Percentiles rank a stretch among this genome's conserved stretches.
Conservation (phyloP, 2,797 vertebrate genomes). For the Scolopax rusticola region DNA sequence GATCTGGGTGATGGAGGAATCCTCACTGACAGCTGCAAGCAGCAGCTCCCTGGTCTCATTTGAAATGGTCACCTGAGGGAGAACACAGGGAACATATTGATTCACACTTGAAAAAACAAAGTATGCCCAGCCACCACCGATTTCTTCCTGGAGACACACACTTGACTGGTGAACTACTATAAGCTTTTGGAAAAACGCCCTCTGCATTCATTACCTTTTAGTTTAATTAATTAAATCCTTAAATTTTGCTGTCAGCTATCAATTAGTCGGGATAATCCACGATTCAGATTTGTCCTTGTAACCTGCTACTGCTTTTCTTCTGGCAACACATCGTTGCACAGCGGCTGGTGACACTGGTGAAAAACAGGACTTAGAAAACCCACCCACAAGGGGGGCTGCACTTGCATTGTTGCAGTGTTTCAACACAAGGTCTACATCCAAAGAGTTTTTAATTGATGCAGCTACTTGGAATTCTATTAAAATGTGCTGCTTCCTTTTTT, state of each 20-base stretch:
- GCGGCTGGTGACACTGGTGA: background rate
- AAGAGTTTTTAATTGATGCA: background rate
- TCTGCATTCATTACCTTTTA: background rate
- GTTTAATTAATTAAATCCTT: background rate
- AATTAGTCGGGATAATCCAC: background rate
- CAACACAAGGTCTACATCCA: background rate
- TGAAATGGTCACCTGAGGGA: constrained; percentile 88
- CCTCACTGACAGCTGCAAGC: constrained; percentile 93
- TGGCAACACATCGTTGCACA: background rate
- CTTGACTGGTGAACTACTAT: background rate
- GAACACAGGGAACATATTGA: background rate
- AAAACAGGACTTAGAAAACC: fast-evolving
- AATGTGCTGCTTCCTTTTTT: background rate
- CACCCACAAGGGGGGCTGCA: background rate
- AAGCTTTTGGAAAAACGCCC: background rate
- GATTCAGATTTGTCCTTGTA: background rate
- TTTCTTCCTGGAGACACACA: background rate
- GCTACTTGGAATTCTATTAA: background rate
- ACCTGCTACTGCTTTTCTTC: background rate
- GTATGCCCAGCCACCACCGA: background rate
- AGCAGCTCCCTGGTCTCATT: constrained; percentile 97
- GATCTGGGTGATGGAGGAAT: constrained; percentile 92
- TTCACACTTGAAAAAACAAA: background rate
- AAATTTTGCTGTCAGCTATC: background rate
- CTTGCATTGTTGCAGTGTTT: background rate